Percentiles rank a stretch among this genome's conserved stretches.
These are phyloP conservation scores for Amblyopsis hoosieri DNA, from an alignment of 2,797 vertebrate species.

Conservation along the genomic window DNA sequence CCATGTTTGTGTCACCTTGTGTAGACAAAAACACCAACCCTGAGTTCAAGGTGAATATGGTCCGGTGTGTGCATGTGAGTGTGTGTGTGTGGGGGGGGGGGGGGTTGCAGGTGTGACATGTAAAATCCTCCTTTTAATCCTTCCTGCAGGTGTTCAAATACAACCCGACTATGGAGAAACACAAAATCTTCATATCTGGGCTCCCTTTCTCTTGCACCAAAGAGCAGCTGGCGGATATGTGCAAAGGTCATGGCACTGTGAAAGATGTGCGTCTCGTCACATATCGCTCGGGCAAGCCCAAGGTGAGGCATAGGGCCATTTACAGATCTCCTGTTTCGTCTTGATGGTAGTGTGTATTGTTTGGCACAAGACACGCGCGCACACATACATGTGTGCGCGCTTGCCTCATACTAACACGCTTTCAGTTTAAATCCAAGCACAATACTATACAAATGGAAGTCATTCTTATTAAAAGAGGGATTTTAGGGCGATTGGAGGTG, in stretches of 20 bases:
- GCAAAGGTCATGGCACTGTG: slow-evolving; percentile 84
- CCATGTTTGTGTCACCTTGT: slow-evolving; percentile 96
- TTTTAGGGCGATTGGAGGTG: no score
- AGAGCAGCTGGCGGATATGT: slow-evolving; percentile 87
- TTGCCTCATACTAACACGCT: no score
- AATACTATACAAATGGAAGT: no score
- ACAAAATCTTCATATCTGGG: slow-evolving; percentile 95
- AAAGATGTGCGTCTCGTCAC: slow-evolving; percentile 93
- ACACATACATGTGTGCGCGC: no score
- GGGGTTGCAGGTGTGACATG: not conserved
- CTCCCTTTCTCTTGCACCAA: slow-evolving; percentile 91
- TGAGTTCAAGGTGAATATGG: slow-evolving; percentile 87
- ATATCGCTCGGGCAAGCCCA: slow-evolving; percentile 94
- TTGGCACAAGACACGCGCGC: no score
- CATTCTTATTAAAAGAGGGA: no score
- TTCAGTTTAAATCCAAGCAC: no score
- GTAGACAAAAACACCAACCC: slow-evolving; percentile 96
- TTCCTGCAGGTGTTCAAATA: slow-evolving; percentile 90
- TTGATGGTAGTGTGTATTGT: no score
- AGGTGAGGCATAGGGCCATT: slow-evolving; percentile 73
- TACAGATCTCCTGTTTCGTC: no score
- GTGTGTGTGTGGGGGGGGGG: not conserved
- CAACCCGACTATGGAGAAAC: slow-evolving; percentile 90
- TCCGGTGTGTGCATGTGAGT: not conserved
- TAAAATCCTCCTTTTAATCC: not conserved